Evolutionary conservation across 2,113 vertebrate genomes (phyloP).

Genomic region (Paramisgurnus dabryanus): DNA sequence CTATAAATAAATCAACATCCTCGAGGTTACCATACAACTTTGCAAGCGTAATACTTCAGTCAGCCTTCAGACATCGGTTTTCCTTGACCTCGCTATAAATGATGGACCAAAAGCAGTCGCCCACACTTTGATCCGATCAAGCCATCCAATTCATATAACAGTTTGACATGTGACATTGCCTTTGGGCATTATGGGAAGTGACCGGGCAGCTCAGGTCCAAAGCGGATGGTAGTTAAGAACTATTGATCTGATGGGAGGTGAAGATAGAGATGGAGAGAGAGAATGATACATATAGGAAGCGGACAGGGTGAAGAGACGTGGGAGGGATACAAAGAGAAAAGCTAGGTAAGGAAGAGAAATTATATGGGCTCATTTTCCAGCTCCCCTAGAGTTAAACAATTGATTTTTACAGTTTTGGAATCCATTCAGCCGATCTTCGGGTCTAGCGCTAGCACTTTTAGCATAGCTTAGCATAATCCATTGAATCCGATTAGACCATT

Average conservation of each 20-base stretch:
- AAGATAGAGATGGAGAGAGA: conserved; percentile 72
- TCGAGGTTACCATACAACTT: conserved; percentile 23
- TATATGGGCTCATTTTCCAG: background rate
- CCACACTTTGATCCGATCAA: conserved; percentile 69
- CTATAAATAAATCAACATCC: conserved; percentile 26
- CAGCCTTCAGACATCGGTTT: background rate
- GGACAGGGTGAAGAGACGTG: background rate
- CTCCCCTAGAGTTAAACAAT: no score
- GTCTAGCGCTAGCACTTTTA: no score
- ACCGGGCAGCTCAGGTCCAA: conserved; percentile 63
- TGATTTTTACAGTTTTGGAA: no score
- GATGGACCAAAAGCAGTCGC: conserved; percentile 28
- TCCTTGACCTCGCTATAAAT: conserved; percentile 36
- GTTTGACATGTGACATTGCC: conserved; percentile 72
- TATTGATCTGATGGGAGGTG: conserved; percentile 63
- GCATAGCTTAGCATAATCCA: no score
- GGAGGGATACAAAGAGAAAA: conserved; percentile 10
- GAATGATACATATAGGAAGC: conserved; percentile 9
- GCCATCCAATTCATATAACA: conserved; percentile 71
- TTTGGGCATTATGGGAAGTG: conserved; percentile 68
- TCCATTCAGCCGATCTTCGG: no score
- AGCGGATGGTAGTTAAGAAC: conserved; percentile 65
- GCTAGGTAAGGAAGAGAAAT: background rate
- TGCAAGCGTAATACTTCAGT: conserved; percentile 15
- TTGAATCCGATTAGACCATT: no score